These are phyloP conservation scores for Corapipo altera DNA, from an alignment of 2,113 vertebrate genomes.

Conservation along the genomic window DNA sequence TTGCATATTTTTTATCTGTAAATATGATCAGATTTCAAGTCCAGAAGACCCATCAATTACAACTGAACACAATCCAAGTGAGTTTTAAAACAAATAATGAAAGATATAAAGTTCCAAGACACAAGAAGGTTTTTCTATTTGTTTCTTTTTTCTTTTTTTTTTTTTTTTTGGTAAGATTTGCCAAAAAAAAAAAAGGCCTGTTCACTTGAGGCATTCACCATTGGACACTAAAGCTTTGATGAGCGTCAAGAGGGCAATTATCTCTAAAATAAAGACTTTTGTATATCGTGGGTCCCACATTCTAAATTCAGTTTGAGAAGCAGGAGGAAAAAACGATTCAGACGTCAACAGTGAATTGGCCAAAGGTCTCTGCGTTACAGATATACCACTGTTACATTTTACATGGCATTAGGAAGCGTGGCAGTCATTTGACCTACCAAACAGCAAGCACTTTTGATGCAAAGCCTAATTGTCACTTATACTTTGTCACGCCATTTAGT, in stretches of 20 bases:
- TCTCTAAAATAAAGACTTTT: slow-evolving; percentile 67
- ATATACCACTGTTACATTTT: slow-evolving; percentile 64
- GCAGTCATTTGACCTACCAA: slow-evolving; percentile 74
- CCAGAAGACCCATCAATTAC: not conserved
- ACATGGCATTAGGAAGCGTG: slow-evolving; percentile 60
- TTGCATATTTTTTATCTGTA: not conserved
- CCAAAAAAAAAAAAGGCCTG: not conserved
- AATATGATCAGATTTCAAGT: not conserved
- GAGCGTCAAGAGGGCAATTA: slow-evolving; percentile 55
- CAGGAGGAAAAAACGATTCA: slow-evolving; percentile 45
- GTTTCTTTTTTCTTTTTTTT: not conserved
- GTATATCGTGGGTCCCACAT: slow-evolving; percentile 45
- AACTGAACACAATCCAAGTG: not conserved
- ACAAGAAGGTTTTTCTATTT: not conserved
- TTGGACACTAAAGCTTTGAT: slow-evolving; percentile 59
- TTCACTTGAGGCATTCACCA: slow-evolving; percentile 34
- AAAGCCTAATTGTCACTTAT: slow-evolving; percentile 68
- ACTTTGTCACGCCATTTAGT: slow-evolving; percentile 64
- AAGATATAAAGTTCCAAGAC: slow-evolving; percentile 1
- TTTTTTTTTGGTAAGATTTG: not conserved
- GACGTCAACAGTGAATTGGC: slow-evolving; percentile 40
- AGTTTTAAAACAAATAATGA: not conserved
- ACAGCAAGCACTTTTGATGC: slow-evolving; percentile 70
- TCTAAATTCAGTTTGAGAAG: slow-evolving; percentile 65
- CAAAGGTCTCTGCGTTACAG: slow-evolving; percentile 53